Conservation (phyloP, 2,113 vertebrate species). For the Ameiurus melas region DNA sequence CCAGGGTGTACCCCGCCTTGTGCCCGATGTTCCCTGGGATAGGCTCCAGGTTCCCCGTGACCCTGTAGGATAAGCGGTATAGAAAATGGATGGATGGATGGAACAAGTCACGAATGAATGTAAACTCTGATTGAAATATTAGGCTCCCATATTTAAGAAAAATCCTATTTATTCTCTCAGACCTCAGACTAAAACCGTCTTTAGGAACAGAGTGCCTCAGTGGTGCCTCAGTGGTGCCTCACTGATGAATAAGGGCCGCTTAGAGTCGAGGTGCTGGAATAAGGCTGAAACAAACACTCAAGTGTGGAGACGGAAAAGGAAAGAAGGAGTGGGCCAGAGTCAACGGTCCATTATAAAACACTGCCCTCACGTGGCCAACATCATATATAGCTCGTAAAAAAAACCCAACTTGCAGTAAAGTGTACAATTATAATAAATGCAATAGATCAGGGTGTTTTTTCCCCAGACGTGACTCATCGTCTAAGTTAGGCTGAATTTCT, state of each 20-base stretch:
- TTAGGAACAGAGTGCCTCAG: not conserved
- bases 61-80: too few species aligned
- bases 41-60: too few species aligned
- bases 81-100: too few species aligned
- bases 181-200: not conserved
- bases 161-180: not conserved
- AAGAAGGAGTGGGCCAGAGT: too few species aligned
- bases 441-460: not conserved
- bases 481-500: not conserved
- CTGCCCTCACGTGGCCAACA: slow-evolving; percentile 63
- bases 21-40: too few species aligned
- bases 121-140: not conserved
- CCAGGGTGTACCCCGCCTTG: too few species aligned
- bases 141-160: not conserved
- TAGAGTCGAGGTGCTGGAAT: not conserved
- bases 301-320: not conserved
- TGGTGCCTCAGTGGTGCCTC: not conserved
- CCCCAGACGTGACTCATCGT: not conserved
- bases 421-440: not conserved
- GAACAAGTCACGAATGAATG: not conserved
- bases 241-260: too few species aligned
- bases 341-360: slow-evolving; percentile 44
- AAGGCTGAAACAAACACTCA: not conserved
- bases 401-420: not conserved
- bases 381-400: slow-evolving; percentile 32